A percentile compares a stretch with the other conserved stretches of the same genome.
Conservation (phyloP, 2,113 vertebrate species). For the Podocnemis expansa region DNA sequence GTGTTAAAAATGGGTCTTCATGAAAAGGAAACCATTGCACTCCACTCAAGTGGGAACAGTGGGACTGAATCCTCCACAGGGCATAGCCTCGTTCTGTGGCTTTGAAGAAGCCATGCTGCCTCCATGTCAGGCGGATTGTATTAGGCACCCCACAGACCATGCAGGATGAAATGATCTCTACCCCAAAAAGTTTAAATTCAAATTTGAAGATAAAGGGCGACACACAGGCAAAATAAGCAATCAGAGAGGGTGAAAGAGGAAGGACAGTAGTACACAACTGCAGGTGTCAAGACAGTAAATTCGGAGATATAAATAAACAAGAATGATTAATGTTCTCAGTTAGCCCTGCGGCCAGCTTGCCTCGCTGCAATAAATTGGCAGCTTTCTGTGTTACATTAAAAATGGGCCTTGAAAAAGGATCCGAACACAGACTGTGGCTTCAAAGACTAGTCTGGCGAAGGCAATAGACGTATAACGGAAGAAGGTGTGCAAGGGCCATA, state of each 20-base stretch:
- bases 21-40: background rate
- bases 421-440: background rate
- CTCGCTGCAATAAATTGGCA: background rate
- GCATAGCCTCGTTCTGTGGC: background rate
- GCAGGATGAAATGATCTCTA: background rate
- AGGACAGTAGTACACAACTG: background rate
- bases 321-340: background rate
- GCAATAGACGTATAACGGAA: background rate
- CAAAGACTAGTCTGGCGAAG: background rate
- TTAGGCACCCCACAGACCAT: background rate
- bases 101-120: background rate
- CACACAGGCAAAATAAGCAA: rapidly evolving
- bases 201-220: background rate
- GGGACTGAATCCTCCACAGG: background rate
- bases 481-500: background rate
- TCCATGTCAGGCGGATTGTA: background rate
- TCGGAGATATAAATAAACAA: background rate
- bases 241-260: rapidly evolving
- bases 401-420: background rate
- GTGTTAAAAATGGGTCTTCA: background rate
- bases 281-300: background rate
- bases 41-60: background rate
- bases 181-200: background rate
- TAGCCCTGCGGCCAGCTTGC: background rate
- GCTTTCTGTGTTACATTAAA: background rate